A percentile compares a stretch with the other conserved stretches of the same genome.
Evolutionary conservation across 2,888 invertebrate genomes (phyloP).

Genomic region (Parochlus steinenii): DNA sequence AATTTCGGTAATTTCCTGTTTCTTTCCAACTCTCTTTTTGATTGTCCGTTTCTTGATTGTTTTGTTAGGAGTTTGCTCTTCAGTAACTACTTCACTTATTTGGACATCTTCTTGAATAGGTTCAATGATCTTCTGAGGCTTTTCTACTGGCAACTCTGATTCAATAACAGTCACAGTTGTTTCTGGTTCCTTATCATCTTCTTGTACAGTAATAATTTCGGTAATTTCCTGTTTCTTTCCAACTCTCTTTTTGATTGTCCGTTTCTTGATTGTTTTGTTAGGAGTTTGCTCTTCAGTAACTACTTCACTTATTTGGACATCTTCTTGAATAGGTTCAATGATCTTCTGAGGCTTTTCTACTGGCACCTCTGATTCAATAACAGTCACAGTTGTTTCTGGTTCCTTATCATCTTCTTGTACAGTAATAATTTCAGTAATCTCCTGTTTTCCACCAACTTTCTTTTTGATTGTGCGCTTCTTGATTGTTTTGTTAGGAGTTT

Average conservation of each 20-base stretch:
- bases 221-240: conserved; percentile 19
- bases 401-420: conserved; percentile 30
- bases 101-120: conserved; percentile 24
- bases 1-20: conserved; percentile 30
- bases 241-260: conserved; percentile 20
- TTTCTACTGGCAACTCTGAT: conserved; percentile 1
- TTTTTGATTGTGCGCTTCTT: conserved; percentile 26
- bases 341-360: conserved; percentile 5
- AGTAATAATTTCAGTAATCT: conserved; percentile 29
- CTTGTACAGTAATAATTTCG: conserved; percentile 21
- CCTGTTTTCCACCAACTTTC: conserved; percentile 22
- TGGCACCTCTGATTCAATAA: conserved; percentile 19
- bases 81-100: conserved; percentile 17
- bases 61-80: conserved; percentile 21
- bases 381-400: conserved; percentile 27
- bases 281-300: conserved; percentile 13
- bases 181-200: conserved; percentile 25
- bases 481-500: conserved; percentile 21
- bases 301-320: conserved; percentile 20
- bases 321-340: conserved; percentile 25
- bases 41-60: conserved; percentile 22
- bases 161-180: conserved; percentile 20
- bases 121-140: conserved; percentile 14
- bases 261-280: conserved; percentile 14
- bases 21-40: conserved; percentile 27